Percentiles rank a stretch among this genome's conserved stretches.
phyloP scores from a whole-genome alignment of 2,888 invertebrate genomes.

The Lithosia quadra region DNA sequence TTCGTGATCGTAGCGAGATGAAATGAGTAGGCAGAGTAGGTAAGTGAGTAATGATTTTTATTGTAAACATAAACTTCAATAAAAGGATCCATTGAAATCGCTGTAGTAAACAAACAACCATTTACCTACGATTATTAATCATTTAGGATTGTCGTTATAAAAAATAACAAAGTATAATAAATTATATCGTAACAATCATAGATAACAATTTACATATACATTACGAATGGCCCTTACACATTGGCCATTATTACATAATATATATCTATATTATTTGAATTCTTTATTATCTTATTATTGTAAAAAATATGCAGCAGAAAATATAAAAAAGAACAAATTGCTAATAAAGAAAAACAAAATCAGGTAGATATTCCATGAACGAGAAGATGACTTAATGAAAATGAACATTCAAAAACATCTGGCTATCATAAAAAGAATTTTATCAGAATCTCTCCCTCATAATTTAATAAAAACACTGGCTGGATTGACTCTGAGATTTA shows the following conservation, averaged over 20 bases:
- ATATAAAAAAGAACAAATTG: neutral
- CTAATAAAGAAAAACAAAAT: conserved; percentile 10
- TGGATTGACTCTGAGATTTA: conserved; percentile 37
- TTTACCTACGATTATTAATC: neutral
- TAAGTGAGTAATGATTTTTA: neutral
- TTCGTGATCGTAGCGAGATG: too few relatives aligned
- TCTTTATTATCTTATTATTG: neutral
- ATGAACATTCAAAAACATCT: conserved; percentile 5
- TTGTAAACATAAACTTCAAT: neutral
- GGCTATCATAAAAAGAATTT: conserved; percentile 20
- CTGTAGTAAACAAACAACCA: neutral
- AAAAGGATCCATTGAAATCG: neutral
- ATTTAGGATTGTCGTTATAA: neutral
- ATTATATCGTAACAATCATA: too few relatives aligned
- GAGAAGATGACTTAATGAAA: conserved; percentile 5
- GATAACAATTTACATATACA: too few relatives aligned
- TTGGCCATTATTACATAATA: neutral
- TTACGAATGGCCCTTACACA: neutral
- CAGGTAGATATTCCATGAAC: neutral
- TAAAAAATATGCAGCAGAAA: neutral
- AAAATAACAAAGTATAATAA: neutral
- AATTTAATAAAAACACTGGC: conserved; percentile 49
- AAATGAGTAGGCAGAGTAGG: too few relatives aligned
- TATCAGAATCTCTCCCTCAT: conserved; percentile 30
- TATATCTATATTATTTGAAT: neutral